A percentile compares a stretch with the other conserved stretches of the same genome.
Conservation (phyloP, 2,113 vertebrate species). For the Furnarius figulus region DNA sequence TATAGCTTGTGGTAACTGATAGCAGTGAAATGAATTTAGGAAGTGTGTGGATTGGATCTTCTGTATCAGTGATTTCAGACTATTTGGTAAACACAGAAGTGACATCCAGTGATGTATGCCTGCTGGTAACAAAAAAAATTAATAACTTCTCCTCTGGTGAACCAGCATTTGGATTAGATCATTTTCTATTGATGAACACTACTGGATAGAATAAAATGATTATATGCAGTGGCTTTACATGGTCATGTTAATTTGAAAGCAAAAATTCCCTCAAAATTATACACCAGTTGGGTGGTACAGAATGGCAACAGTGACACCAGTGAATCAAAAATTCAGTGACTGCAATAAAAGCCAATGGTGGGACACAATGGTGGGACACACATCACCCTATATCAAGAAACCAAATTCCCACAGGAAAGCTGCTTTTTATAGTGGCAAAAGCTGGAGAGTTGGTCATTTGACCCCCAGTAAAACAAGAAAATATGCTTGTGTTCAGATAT, state of each 20-base stretch:
- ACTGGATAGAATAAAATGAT: not conserved
- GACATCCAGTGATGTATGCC: not conserved
- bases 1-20: conserved; percentile 54
- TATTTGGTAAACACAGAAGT: conserved; percentile 57
- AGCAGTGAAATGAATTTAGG: conserved; percentile 60
- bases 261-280: not conserved
- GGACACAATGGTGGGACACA: not conserved
- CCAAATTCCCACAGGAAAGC: not conserved
- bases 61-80: conserved; percentile 46
- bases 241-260: not conserved
- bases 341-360: not conserved
- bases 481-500: not conserved
- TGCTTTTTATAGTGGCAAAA: not conserved
- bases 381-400: not conserved
- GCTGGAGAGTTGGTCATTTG: not conserved
- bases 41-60: conserved; percentile 47
- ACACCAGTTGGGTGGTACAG: not conserved
- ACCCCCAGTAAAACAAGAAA: not conserved
- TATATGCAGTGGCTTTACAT: not conserved
- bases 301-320: not conserved
- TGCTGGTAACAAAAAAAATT: not conserved
- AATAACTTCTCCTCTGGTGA: not conserved
- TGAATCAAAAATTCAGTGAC: not conserved
- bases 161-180: not conserved
- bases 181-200: not conserved